Evolutionary conservation across 2,888 invertebrate species (phyloP), one percentile per base, ranked within the genome.

Genomic region (Neocrepidodera transversa): DNA sequence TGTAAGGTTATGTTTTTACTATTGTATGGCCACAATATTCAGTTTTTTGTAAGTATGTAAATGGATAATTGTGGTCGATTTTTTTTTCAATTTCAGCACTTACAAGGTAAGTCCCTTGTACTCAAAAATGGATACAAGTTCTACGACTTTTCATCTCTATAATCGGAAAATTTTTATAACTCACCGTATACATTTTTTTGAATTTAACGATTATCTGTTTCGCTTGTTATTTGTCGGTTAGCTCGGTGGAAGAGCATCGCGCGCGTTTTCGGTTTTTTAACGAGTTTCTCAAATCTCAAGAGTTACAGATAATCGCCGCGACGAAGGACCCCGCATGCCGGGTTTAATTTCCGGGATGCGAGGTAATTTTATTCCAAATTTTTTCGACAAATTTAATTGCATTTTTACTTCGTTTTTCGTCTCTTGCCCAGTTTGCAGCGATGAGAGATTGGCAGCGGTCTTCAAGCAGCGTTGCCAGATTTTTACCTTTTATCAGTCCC

Each of bases 81-180:
- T 58, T 47, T 57, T 52, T 58, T 58, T 64, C 48, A 63, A 60
- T 59, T 63, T 65, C 76, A 78, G 78, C 74, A 66, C 67, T 74
- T 63, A 64, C 73, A 78, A 78, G 78, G 78, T 78, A 78, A 78
- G 78, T 78, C 70, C 53, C 60, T 50, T 54, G 54, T 54, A 52
- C 49, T 51, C 48, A 32, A 56, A 43, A 43, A 40, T 45, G 35
- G 13, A 51, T 47, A 51, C 17, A 40, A 58, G 45, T 51, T 30
- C 50, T 35, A 36, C n/a, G n/a, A n/a, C n/a, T n/a, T 16, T 18
- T 23, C 38, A 48, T 42, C 10, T 42, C 23, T 28, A 14, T 5
- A 42, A 23, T 6, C 3, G 23, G 23, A 42, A 26, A 32, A 28
- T 48, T 16, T 28, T 23, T 49, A 42, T 28, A 30, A 36, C 43